Conservation (phyloP, 2,113 vertebrate species). For the Trachemys scripta region DNA sequence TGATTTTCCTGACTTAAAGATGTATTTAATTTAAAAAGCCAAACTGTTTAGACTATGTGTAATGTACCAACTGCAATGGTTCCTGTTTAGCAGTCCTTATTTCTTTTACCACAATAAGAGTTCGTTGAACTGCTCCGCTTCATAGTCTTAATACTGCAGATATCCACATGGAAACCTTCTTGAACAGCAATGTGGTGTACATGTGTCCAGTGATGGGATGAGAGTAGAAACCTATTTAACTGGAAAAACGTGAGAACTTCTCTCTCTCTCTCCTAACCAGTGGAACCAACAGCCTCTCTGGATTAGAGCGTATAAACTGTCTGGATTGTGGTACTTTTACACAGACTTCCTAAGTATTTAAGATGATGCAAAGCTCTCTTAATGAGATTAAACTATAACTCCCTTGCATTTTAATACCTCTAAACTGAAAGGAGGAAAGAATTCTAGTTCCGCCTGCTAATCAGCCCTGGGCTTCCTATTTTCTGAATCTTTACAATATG, state of each 20-base stretch:
- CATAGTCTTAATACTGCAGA: not conserved
- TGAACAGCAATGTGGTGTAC: not conserved
- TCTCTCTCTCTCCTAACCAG: not conserved
- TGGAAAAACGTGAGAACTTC: constrained; percentile 1
- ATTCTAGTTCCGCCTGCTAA: constrained; percentile 56
- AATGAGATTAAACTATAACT: constrained; percentile 69
- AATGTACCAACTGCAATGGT: not conserved
- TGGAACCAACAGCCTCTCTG: constrained; percentile 9
- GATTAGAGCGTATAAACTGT: constrained; percentile 42
- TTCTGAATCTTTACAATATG: constrained; percentile 30
- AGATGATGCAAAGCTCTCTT: constrained; percentile 71
- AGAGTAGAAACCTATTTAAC: not conserved
- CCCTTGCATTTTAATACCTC: constrained; percentile 63
- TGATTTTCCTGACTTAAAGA: not conserved
- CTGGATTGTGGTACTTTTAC: constrained; percentile 54
- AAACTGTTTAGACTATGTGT: accelerated
- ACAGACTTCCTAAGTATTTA: constrained; percentile 62
- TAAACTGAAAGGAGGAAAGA: constrained; percentile 15
- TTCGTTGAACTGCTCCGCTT: not conserved
- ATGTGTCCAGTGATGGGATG: not conserved
- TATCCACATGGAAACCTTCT: accelerated
- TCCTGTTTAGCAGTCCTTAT: not conserved
- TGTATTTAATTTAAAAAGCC: not conserved
- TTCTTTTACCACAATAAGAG: not conserved
- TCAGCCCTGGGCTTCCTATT: not conserved